phyloP scores from a whole-genome alignment of 2,888 invertebrate species.

The Caenorhabditis sp. region DNA sequence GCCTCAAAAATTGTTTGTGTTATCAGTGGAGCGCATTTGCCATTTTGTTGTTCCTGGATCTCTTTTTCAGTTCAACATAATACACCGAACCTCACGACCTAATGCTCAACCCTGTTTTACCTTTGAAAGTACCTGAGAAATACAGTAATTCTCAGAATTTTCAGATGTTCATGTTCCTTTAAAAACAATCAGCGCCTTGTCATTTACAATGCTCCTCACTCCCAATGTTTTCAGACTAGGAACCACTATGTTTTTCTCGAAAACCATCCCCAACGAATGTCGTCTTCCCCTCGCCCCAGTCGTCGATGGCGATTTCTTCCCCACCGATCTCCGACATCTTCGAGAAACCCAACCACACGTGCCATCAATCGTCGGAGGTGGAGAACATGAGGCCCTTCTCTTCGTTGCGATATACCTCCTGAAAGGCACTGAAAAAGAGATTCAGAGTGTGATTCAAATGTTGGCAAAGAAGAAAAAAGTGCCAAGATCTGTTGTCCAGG shows the following conservation, averaged over 20 bases:
- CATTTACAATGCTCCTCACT: too few relatives aligned
- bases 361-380: constrained; percentile 60
- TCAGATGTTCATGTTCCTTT: too few relatives aligned
- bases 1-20: too few relatives aligned
- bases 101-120: too few relatives aligned
- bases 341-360: constrained; percentile 54
- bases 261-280: constrained; percentile 58
- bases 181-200: too few relatives aligned
- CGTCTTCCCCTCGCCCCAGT: constrained; percentile 64
- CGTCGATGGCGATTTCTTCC: constrained; percentile 68
- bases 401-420: constrained; percentile 63
- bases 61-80: too few relatives aligned
- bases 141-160: too few relatives aligned
- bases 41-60: too few relatives aligned
- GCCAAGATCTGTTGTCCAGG: constrained; percentile 23
- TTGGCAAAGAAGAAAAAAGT: constrained; percentile 36
- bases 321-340: constrained; percentile 41
- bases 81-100: too few relatives aligned
- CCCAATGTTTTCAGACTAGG: constrained; percentile 43
- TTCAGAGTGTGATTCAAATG: constrained; percentile 40
- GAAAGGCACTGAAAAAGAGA: constrained; percentile 55
- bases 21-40: too few relatives aligned
- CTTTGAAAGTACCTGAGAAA: too few relatives aligned
- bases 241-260: constrained; percentile 57
- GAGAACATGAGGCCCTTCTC: constrained; percentile 63